These are phyloP conservation scores for Ypsolopha sequella DNA, from an alignment of 2,888 invertebrate species.

Conservation along the genomic window DNA sequence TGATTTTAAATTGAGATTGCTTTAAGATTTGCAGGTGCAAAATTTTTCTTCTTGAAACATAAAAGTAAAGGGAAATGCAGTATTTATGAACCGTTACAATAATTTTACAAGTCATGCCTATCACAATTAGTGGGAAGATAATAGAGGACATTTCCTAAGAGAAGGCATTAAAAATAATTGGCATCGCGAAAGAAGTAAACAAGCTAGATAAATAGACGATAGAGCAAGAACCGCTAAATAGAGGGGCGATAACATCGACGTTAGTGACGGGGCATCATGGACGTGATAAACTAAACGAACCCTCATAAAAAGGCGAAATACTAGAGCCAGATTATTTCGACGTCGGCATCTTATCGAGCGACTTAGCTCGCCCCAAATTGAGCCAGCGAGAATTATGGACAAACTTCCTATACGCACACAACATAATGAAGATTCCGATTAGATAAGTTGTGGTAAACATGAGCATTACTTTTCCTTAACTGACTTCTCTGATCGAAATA, in stretches of 20 bases:
- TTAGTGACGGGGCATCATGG: slow-evolving; percentile 42
- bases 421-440: slow-evolving; percentile 59
- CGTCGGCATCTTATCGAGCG: slow-evolving; percentile 46
- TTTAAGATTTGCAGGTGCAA: background rate
- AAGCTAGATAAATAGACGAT: slow-evolving; percentile 6
- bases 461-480: slow-evolving; percentile 14
- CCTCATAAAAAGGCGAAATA: slow-evolving; percentile 51
- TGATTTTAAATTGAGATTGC: background rate
- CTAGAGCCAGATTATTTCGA: slow-evolving; percentile 49
- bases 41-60: background rate
- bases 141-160: slow-evolving; percentile 2
- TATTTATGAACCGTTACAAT: background rate
- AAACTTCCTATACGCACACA: slow-evolving; percentile 54
- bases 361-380: slow-evolving; percentile 56
- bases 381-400: slow-evolving; percentile 59
- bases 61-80: background rate
- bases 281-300: slow-evolving; percentile 41
- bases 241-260: slow-evolving; percentile 38
- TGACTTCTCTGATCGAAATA: slow-evolving; percentile 3
- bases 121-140: slow-evolving; percentile 4
- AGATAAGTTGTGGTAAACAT: slow-evolving; percentile 51
- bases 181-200: slow-evolving; percentile 5
- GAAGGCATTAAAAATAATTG: slow-evolving; percentile 5
- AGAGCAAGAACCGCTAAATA: slow-evolving; percentile 36
- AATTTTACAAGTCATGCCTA: background rate